These are phyloP conservation scores for Cinara cedri DNA, from an alignment of 2,888 invertebrate genomes.

Conservation along the genomic window DNA sequence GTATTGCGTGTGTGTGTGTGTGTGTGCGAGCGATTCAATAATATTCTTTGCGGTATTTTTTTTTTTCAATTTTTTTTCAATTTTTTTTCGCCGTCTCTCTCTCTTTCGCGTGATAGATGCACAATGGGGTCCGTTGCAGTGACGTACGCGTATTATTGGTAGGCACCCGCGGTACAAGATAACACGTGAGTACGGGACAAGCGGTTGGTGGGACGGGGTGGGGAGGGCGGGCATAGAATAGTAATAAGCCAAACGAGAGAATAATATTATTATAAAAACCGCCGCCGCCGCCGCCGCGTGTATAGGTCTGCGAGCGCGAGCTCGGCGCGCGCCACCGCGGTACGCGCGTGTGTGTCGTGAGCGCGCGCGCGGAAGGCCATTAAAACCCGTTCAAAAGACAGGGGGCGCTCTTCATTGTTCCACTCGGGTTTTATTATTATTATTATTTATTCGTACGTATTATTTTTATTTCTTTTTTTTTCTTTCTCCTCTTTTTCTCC, in stretches of 20 bases:
- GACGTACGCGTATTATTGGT: not conserved
- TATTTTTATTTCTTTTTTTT: not conserved
- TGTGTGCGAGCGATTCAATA: slow-evolving; percentile 27
- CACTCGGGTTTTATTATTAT: not conserved
- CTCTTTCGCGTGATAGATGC: slow-evolving; percentile 25
- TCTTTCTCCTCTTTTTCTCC: too few species aligned
- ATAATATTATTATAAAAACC: slow-evolving; percentile 36
- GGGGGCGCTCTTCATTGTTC: slow-evolving; percentile 54
- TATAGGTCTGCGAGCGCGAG: slow-evolving; percentile 11
- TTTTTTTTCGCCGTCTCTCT: not conserved
- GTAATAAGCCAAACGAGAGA: not conserved
- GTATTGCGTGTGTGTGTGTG: not conserved
- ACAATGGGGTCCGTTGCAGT: slow-evolving; percentile 26
- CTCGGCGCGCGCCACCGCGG: slow-evolving; percentile 27
- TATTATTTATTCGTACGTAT: too few species aligned
- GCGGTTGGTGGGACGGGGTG: too few species aligned
- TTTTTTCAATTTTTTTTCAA: not conserved
- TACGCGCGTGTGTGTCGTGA: not conserved
- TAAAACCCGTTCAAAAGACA: slow-evolving; percentile 51
- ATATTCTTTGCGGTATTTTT: slow-evolving; percentile 32
- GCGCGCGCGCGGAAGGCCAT: slow-evolving; percentile 35
- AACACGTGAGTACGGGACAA: not conserved
- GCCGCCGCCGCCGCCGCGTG: not conserved
- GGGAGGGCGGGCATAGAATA: not conserved
- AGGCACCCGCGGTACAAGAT: not conserved